Base-by-base conservation (phyloP, 2,888 invertebrate genomes). In the Lacanobia oleracea region DNA sequence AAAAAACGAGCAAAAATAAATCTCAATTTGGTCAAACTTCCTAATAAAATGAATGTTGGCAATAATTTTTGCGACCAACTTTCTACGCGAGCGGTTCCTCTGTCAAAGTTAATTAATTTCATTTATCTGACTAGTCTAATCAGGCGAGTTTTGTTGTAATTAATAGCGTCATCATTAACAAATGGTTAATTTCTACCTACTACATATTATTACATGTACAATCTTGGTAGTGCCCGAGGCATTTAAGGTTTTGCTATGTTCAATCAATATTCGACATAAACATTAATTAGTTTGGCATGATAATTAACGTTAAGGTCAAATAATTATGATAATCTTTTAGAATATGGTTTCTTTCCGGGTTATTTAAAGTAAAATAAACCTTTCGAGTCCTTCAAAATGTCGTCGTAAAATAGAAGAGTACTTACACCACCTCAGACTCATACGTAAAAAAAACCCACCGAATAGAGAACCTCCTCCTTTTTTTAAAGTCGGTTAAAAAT, bases 61-160 rank as follows among this genome's bases (percentile, higher is more conserved):
- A 75, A 77, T 75, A 66, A 88, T 87, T 87, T 89, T 85, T 83
- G 88, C 88, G 75, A 70, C 75, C 85, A 82, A 89, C 92, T 92
- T 92, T 93, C 92, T 91, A 91, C 72, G 14, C 12, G 68, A 86
- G 67, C 73, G 74, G 78, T 76, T 79, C 81, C 63, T 83, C 83
- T 85, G 81, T 84, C 82, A 83, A 77, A 81, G 65, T 81, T 86
- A 89, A 91, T 91, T 89, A 89, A 90, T 87, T 87, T 86, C 75
- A 90, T 90, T 87, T 87, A 87, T 86, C 72, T 77, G 80, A 74
- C 75, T 81, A 77, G 84, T 83, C 83, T 87, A 84, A 88, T 87
- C 86, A 83, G 72, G 74, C 80, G 79, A 82, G 77, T 88, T 88
- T 87, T 86, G 85, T 87, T 86, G 81, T 89, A 86, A 89, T 73